Base-by-base conservation (phyloP, 2,113 vertebrate species). In the Hepsetus odoe region DNA sequence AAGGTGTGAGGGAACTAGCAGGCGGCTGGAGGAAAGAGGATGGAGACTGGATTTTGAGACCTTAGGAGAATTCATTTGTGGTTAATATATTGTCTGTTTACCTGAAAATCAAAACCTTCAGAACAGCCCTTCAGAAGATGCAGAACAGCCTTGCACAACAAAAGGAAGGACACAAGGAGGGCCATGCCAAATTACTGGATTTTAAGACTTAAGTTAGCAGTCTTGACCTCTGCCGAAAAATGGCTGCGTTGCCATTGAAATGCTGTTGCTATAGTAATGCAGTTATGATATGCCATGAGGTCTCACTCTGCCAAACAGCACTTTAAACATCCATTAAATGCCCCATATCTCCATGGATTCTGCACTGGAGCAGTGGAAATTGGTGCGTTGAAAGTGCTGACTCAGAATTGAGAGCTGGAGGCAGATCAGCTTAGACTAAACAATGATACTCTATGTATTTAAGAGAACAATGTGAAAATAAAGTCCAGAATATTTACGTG, bases 261-360 rank as follows among this genome's bases (percentile, higher is more conserved):
- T 26, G 49, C n/a, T 24, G 64, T 16, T 61, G 64, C 30, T 30
- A 49, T 40, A 72, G 49, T 58, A 32, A 24, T 49, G 24, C 30
- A 68, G 55, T 68, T 44, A 14, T 49, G 51, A 77, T 22, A 44
- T 65, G 51, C 28, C 67, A 55, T 55, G 30, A 66, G 72, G 74
- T 78, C 59, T 46, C 55, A 62, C 46, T 58, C 32, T 53, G 26
- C 73, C 56, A 75, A 74, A 75, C 58, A 53, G 16, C 26, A 80
- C 53, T 44, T 64, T 68, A 77, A 80, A 76, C 61, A 69, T 72
- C 53, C 65, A 49, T 80, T 72, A 72, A 74, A 73, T 38, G 66
- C 49, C 53, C 70, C 66, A 5, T 56, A 61, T 33, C 68, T 79
- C 73, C 11, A 28, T n/a, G 49, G 32, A 72, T 46, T 51, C 30